Evolutionary conservation across 2,888 invertebrate species (phyloP).

Genomic region (Glaucopsyche alexis): DNA sequence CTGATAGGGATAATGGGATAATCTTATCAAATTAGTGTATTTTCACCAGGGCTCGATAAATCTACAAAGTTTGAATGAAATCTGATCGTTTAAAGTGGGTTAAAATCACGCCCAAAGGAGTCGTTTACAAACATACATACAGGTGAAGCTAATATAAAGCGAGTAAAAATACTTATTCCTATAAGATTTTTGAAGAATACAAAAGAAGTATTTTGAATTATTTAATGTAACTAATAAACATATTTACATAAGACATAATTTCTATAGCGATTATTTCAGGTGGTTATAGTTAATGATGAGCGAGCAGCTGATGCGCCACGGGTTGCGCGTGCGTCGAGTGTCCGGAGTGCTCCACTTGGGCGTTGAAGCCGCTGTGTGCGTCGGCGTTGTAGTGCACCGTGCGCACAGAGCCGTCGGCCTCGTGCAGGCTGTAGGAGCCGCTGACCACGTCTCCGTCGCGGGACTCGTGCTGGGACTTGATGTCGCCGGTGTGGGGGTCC

Average conservation of each 20-base stretch:
- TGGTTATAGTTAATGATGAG: constrained; percentile 35
- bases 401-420: constrained; percentile 78
- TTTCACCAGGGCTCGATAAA: no score
- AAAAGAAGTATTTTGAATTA: constrained; percentile 34
- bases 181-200: no score
- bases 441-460: constrained; percentile 67
- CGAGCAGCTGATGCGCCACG: constrained; percentile 38
- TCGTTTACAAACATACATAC: no score
- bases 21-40: no score
- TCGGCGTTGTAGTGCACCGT: constrained; percentile 77
- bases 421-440: constrained; percentile 80
- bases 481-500: constrained; percentile 79
- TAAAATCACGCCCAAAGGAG: no score
- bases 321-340: constrained; percentile 74
- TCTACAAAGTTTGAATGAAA: no score
- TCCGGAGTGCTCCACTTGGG: constrained; percentile 77
- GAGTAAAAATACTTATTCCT: no score
- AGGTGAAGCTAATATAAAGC: no score
- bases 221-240: no score
- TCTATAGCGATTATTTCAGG: constrained; percentile 4
- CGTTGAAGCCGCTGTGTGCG: constrained; percentile 72
- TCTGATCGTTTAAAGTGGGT: no score
- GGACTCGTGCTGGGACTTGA: constrained; percentile 78
- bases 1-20: no score
- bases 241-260: neutral